Evolutionary conservation across 2,888 invertebrate genomes (phyloP), one percentile per base, ranked within the genome.

Genomic region (Tinea pellionella): DNA sequence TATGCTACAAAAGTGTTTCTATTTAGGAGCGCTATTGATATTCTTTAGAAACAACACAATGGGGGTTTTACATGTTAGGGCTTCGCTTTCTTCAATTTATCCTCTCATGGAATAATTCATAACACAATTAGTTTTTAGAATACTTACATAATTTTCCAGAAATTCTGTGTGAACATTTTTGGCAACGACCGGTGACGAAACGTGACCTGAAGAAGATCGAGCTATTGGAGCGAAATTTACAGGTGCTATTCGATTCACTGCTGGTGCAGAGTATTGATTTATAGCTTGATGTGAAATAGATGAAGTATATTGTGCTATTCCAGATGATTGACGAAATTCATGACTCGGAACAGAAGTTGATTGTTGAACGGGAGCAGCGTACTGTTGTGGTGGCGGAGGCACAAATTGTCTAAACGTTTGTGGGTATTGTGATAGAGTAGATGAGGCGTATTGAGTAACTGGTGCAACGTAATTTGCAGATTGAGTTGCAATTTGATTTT

Each of bases 121-220:
- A 3, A 24, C 24, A 24, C 24, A 3, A 37, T 37, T 37, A n/a
- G 37, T n/a, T 37, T 24, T 24, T 3, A 24, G 9, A 63, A 7
- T 62, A 88, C 90, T 89, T 73, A 91, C 91, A 69, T 90, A 91
- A 69, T 91, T 89, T 70, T 91, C 90, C 66, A 90, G 71, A 71
- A 91, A 90, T 61, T 90, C 90, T 11, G 86, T 81, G 66, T 89
- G 88, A n/a, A 89, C 85, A 65, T 90, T 88, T 71, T 90, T 90
- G 16, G 78, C 76, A 15, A 77, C 69, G 15, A 79, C 76, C 1
- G 72, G 64, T 8, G 61, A 57, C 7, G 65, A 55, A 6, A 62
- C 63, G 9, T 60, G 60, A 63, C 32, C 66, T 62, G 60, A 64
- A 66, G 60, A 65, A 67, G 62, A 66, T 62, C 42, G 62, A 24